A percentile compares a stretch with the other conserved stretches of the same genome.
phyloP scores from a whole-genome alignment of 30 jellyfish, hydroid and myxozoan species.

The Haliclystus octoradiatus region DNA sequence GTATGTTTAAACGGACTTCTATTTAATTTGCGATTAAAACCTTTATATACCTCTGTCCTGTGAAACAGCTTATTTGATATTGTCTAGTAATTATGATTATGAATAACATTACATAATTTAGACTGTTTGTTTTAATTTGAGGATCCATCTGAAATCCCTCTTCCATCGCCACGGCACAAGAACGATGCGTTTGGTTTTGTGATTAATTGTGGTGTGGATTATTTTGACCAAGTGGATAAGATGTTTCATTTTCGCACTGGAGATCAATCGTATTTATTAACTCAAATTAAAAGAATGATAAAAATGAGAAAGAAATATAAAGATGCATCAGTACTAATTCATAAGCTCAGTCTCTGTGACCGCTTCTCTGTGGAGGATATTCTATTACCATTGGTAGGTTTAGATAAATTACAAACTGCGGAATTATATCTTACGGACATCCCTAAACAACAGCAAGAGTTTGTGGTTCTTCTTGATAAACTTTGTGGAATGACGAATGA shows the following conservation, averaged over 20 bases:
- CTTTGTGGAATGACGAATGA: slow-evolving; percentile 66
- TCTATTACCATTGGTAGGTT: slow-evolving; percentile 58
- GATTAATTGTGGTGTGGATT: slow-evolving; percentile 22
- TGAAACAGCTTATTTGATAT: too few relatives aligned
- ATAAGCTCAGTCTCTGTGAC: slow-evolving; percentile 45
- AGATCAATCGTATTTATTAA: slow-evolving; percentile 18
- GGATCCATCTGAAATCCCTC: neutral
- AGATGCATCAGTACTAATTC: slow-evolving; percentile 52
- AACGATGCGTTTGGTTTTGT: slow-evolving; percentile 44
- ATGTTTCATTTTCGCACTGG: slow-evolving; percentile 39
- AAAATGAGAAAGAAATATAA: slow-evolving; percentile 44
- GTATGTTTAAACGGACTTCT: too few relatives aligned
- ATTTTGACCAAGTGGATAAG: slow-evolving; percentile 9
- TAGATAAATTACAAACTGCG: slow-evolving; percentile 74
- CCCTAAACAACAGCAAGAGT: slow-evolving; percentile 34
- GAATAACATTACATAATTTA: neutral
- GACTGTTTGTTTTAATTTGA: neutral
- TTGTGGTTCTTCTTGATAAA: slow-evolving; percentile 47
- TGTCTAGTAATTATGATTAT: too few relatives aligned
- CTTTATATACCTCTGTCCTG: too few relatives aligned
- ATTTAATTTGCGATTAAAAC: too few relatives aligned
- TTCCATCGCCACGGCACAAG: neutral
- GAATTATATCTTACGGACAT: slow-evolving; percentile 47
- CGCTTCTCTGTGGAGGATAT: slow-evolving; percentile 43
- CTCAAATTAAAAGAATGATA: slow-evolving; percentile 12